Conservation (phyloP, 92 coral and sea anemone genomes). For the Parazoanthus darwini region DNA sequence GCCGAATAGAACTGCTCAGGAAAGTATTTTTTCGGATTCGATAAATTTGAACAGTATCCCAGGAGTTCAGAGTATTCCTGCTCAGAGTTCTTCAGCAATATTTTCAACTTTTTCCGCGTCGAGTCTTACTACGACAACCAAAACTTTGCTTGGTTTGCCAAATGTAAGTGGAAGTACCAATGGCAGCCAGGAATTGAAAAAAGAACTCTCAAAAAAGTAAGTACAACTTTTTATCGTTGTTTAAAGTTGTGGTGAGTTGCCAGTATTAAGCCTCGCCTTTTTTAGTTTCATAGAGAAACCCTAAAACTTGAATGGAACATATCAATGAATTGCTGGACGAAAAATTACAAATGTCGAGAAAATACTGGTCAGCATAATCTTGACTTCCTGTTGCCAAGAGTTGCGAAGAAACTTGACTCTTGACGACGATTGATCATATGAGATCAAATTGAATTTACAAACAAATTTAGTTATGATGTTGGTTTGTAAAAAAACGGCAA, state of each 20-base stretch:
- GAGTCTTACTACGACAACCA: constrained; percentile 28
- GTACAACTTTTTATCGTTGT: not conserved
- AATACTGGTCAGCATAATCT: not conserved
- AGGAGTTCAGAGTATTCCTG: constrained; percentile 2
- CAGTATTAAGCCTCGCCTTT: not conserved
- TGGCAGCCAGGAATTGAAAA: constrained; percentile 1
- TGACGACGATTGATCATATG: not conserved
- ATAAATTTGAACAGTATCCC: not conserved
- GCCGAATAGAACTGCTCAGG: not conserved
- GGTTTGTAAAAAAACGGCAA: not conserved
- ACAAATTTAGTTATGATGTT: not conserved
- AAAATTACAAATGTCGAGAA: not conserved
- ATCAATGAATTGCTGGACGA: not conserved
- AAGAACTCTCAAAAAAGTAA: constrained; percentile 30
- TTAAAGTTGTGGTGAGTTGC: not conserved
- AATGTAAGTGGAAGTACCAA: not conserved
- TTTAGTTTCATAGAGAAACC: not conserved
- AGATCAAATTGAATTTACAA: not conserved
- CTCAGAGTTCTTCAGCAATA: constrained; percentile 18
- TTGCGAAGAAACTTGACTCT: constrained; percentile 5
- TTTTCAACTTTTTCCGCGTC: constrained; percentile 23
- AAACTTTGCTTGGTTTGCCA: constrained; percentile 30
- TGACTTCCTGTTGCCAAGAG: constrained; percentile 29
- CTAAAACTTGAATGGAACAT: not conserved
- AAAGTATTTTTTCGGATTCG: constrained; percentile 1